These are phyloP conservation scores for Bubo blakistoni DNA, from an alignment of 2,113 vertebrate species.

Conservation along the genomic window DNA sequence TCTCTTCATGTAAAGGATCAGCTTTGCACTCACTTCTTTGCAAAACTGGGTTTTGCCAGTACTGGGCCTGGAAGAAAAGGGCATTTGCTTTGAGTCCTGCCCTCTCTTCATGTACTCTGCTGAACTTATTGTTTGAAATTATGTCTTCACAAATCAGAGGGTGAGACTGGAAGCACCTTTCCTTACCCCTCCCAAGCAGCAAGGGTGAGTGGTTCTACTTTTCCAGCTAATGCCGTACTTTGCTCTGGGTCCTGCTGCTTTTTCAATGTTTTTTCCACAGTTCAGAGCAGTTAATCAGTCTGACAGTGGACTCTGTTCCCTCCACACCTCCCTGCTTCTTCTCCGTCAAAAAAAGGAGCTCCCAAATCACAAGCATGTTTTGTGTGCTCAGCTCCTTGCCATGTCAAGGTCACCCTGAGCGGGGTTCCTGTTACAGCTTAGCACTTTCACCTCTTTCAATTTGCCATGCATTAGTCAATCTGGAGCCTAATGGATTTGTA, in stretches of 20 bases:
- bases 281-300: neutral
- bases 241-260: neutral
- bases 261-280: neutral
- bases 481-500: constrained; percentile 43
- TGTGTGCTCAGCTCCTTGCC: neutral
- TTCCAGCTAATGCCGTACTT: neutral
- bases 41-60: neutral
- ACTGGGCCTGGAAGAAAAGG: neutral
- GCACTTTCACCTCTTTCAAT: constrained; percentile 29
- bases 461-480: neutral
- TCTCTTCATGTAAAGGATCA: neutral
- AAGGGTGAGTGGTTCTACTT: neutral
- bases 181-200: neutral
- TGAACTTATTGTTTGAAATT: neutral
- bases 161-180: neutral
- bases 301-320: neutral
- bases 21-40: neutral
- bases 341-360: neutral
- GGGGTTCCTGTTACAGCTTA: neutral
- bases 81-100: neutral
- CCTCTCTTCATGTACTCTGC: neutral
- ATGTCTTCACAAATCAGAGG: neutral
- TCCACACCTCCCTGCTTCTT: neutral
- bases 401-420: neutral
- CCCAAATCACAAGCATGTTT: neutral